Percentiles rank a stretch among this genome's conserved stretches.
Conservation (phyloP, 1,140 invertebrate genomes). For the Helicoverpa armigera region DNA sequence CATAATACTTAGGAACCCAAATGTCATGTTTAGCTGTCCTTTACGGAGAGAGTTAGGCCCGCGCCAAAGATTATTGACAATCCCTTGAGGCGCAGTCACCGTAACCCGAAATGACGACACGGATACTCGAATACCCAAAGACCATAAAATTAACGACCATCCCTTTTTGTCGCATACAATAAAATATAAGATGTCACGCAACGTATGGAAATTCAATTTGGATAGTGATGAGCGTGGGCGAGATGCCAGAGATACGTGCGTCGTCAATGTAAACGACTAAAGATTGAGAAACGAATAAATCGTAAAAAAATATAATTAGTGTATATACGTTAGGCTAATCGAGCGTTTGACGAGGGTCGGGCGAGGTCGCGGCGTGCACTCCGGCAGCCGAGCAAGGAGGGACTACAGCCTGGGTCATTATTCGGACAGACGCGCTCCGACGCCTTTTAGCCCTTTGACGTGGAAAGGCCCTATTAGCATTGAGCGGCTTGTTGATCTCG, state of each 20-base stretch:
- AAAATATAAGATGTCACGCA: constrained; percentile 59
- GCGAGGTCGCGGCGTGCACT: constrained; percentile 67
- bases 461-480: constrained; percentile 82
- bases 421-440: constrained; percentile 81
- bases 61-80: constrained; percentile 52
- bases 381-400: constrained; percentile 58
- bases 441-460: constrained; percentile 82
- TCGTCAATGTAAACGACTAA: constrained; percentile 52
- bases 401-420: constrained; percentile 76
- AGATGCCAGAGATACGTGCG: constrained; percentile 62
- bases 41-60: constrained; percentile 48
- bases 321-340: constrained; percentile 80
- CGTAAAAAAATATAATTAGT: constrained; percentile 75
- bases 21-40: constrained; percentile 60
- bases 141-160: constrained; percentile 62
- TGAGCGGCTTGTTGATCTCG: constrained; percentile 80
- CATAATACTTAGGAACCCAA: constrained; percentile 55
- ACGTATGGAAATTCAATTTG: constrained; percentile 70
- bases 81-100: not conserved
- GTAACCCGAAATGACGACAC: constrained; percentile 42
- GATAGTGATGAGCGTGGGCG: constrained; percentile 64
- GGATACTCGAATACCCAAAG: constrained; percentile 32
- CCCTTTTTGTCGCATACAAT: constrained; percentile 58
- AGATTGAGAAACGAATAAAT: constrained; percentile 59
- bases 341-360: constrained; percentile 83